Evolutionary conservation across 2,888 invertebrate genomes (phyloP), one percentile per base, ranked within the genome.

Genomic region (Tiliacea citrago): DNA sequence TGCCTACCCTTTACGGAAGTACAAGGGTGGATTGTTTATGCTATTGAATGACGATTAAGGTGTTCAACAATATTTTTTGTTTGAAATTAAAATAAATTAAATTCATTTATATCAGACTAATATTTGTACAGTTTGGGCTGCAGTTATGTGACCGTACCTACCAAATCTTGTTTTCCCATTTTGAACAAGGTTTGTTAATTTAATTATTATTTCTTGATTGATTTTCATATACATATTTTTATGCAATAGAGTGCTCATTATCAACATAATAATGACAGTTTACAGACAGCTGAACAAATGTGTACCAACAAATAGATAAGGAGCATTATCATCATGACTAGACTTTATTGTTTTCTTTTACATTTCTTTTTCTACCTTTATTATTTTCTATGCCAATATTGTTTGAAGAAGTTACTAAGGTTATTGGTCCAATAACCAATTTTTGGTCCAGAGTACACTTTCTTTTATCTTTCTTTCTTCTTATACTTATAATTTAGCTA

Each of bases 201-300:
- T 74, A 7, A 47, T 39, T 0, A 53, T 47, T 21, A 24, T n/a
- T 35, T 66, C 0, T 51, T n/a, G 16, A 10, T 45, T 51, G 1
- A 24, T 10, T 51, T 18, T 77, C 16, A 0, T 24, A 16, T 9
- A 24, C 0, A 51, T 42, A 51, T 42, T n/a, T 47, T 13, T 8
- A 10, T 65, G 16, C 18, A 9, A 62, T 47, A 39, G 24, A n/a
- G 13, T 42, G 7, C 3, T 49, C 2, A 42, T 21, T 49, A 45
- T 45, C 21, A 42, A 55, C 0, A 6, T 51, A 47, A 60, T n/a
- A 60, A 53, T 2, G 10, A 53, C 45, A 13, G 18, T 39, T 45
- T n/a, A 21, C 49, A 62, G 24, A 79, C 74, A 81, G 74, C 60
- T 73, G 81, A 49, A 60, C 16, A 80, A 77, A 73, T 55, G 47